Conservation (phyloP, 1,140 invertebrate genomes). For the Philotrypesis tridentata region DNA sequence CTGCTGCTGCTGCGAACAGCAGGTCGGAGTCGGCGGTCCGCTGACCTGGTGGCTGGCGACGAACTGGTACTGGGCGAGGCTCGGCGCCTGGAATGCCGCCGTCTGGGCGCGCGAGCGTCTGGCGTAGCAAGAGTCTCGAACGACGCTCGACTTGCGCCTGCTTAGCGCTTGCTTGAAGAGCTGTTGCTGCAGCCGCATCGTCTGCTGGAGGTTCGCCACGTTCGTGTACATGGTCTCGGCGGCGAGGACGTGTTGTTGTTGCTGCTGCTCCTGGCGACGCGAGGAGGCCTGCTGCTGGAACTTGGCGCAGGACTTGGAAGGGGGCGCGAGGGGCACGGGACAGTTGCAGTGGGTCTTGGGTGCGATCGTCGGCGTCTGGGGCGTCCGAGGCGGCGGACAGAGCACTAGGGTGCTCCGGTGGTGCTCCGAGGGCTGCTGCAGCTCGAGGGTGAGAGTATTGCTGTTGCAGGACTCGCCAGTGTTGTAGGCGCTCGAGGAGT, state of each 20-base stretch:
- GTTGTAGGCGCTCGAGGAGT: conserved; percentile 85
- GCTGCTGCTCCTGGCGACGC: conserved; percentile 53
- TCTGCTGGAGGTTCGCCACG: conserved; percentile 82
- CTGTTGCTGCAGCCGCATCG: conserved; percentile 83
- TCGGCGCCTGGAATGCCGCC: conserved; percentile 73
- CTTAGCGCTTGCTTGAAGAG: conserved; percentile 78
- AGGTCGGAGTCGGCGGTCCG: too few species aligned
- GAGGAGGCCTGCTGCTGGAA: background rate
- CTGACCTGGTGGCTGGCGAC: conserved; percentile 68
- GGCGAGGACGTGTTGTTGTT: conserved; percentile 56
- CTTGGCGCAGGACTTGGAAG: conserved; percentile 54
- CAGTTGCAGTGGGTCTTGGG: conserved; percentile 62
- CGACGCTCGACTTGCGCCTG: conserved; percentile 64
- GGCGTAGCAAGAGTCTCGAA: conserved; percentile 74
- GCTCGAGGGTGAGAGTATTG: conserved; percentile 79
- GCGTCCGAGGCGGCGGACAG: conserved; percentile 60
- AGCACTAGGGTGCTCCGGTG: conserved; percentile 73
- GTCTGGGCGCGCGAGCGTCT: conserved; percentile 70
- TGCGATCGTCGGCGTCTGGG: conserved; percentile 28
- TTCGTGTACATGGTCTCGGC: conserved; percentile 83
- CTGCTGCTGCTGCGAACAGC: conserved; percentile 56
- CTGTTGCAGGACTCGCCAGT: conserved; percentile 85
- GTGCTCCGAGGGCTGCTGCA: conserved; percentile 73
- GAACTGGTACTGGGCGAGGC: conserved; percentile 78
- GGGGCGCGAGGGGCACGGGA: conserved; percentile 52